Base-by-base conservation (phyloP, 2,888 invertebrate genomes). In the Cylindroiulus punctatus region DNA sequence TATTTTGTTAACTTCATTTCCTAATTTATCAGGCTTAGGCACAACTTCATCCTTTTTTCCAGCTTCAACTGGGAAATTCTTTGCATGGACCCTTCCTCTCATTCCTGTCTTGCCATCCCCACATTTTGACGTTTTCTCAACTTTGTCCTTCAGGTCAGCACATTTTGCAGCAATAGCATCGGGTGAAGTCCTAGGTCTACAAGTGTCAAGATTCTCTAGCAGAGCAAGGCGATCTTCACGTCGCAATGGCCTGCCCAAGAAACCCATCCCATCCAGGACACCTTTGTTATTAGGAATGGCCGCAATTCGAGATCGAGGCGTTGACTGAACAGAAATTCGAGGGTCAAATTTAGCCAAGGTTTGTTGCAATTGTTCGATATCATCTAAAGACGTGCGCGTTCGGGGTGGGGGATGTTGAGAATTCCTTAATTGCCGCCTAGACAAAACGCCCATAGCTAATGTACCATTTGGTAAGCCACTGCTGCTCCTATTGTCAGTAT, bases 271-370 rank as follows among this genome's bases (percentile, higher is more conserved):
- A 30, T 85, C 85, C 2, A 85, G 42, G 32, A 81, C 76, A 14
- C 47, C n/a, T 57, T 32, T 44, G 52, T 52, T 85, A 52, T 85
- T 85, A 12, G 57, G 44, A 26, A 32, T 81, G 36, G 40, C 47
- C 19, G 57, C n/a, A 19, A 32, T 81, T 42, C 81, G 30, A 19
- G 85, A n/a, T 22, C 85, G 12, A 26, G 85, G 40, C 12, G 85
- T 30, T 17, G 85, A 14, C 40, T 81, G 76, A 17, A 86, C 86
- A 14, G 84, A 32, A 32, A 86, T 86, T 19, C 87, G 85, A 36
- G 87, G 86, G 57, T 87, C 87, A 22, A 87, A 81, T 44, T 86
- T 86, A 22, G 87, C 85, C 44, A 87, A 57, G 5, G 86, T 82
- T 57, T 87, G 84, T n/a, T 86, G 85, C 12, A 87, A 42, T 19